Evolutionary conservation across 2,797 vertebrate genomes (phyloP).

Genomic region (Spinibarbus caldwelli): DNA sequence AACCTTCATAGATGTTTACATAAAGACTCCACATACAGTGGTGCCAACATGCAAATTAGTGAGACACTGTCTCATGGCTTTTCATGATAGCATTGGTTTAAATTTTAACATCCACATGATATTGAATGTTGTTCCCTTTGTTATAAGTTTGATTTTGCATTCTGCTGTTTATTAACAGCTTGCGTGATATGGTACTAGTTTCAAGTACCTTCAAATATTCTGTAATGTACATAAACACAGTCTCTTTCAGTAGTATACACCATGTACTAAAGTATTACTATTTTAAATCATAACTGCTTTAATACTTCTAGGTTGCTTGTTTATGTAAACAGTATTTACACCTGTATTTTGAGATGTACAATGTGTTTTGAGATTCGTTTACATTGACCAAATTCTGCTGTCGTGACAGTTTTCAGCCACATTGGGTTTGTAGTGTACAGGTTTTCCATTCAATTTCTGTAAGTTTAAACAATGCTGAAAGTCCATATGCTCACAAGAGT

Average conservation of each 20-base stretch:
- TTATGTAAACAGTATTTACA: neutral
- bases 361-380: no score
- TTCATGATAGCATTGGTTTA: neutral
- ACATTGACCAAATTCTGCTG: neutral
- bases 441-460: neutral
- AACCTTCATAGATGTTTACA: slow-evolving; percentile 23
- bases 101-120: neutral
- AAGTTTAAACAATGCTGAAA: neutral
- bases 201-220: neutral
- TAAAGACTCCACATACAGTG: neutral
- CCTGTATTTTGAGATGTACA: no score
- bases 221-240: neutral
- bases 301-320: neutral
- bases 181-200: neutral
- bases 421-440: no score
- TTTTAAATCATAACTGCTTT: neutral
- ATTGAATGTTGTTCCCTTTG: neutral
- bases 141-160: neutral
- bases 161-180: neutral
- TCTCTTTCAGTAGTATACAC: neutral
- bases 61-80: neutral
- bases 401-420: no score
- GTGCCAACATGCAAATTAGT: slow-evolving; percentile 35
- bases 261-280: neutral
- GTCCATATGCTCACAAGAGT: neutral